A percentile compares a stretch with the other conserved stretches of the same genome.
Evolutionary conservation across 2,888 invertebrate genomes (phyloP).

Genomic region (Heliconius ismenius): DNA sequence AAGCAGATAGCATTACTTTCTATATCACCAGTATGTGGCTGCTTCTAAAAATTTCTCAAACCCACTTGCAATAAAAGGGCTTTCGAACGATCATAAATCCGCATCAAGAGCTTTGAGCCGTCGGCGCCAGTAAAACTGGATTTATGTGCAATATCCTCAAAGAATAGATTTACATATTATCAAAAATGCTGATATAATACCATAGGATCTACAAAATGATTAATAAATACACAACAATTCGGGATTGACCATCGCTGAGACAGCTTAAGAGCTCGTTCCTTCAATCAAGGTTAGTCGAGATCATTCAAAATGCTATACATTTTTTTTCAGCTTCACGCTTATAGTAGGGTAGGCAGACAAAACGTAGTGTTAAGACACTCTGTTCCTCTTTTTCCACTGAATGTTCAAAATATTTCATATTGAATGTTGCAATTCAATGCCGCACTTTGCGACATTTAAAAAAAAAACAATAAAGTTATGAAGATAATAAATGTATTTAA

Average conservation of each 20-base stretch:
- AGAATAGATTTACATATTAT: slow-evolving; percentile 37
- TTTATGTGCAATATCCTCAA: slow-evolving; percentile 36
- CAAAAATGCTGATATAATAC: slow-evolving; percentile 30
- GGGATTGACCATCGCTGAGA: neutral
- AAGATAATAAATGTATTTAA: neutral
- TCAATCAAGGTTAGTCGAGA: neutral
- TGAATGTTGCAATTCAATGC: too few species aligned
- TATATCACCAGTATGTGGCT: neutral
- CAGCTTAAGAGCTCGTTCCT: neutral
- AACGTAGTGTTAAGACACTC: too few species aligned
- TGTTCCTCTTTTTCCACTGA: too few species aligned
- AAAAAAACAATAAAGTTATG: neutral
- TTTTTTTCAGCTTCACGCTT: too few species aligned
- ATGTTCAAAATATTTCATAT: too few species aligned
- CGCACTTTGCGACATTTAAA: neutral
- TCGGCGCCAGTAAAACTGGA: slow-evolving; percentile 39
- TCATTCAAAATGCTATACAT: neutral
- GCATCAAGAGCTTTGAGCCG: slow-evolving; percentile 40
- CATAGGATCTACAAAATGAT: slow-evolving; percentile 3
- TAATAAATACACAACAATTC: slow-evolving; percentile 8
- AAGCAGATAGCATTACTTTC: too few species aligned
- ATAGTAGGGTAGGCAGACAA: too few species aligned
- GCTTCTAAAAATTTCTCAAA: slow-evolving; percentile 24
- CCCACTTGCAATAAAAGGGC: slow-evolving; percentile 34
- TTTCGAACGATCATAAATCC: slow-evolving; percentile 39